A percentile compares a stretch with the other conserved stretches of the same genome.
These are phyloP conservation scores for Equus przewalskii DNA, from an alignment of 2,113 vertebrate genomes.

Conservation along the genomic window DNA sequence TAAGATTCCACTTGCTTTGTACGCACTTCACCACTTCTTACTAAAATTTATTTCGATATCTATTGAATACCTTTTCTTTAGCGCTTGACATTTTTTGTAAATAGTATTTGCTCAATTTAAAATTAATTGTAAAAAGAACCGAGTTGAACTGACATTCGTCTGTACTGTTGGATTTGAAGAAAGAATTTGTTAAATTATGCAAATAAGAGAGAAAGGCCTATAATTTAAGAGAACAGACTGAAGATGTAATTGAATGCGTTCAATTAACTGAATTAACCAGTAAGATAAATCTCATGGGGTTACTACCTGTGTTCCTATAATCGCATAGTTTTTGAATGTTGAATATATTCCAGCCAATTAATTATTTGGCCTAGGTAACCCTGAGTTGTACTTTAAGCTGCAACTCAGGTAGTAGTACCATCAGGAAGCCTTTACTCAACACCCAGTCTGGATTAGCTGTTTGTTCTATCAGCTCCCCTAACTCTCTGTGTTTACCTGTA, in stretches of 20 bases:
- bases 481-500: constrained; percentile 23
- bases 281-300: constrained; percentile 2
- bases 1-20: constrained; percentile 81
- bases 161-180: constrained; percentile 46
- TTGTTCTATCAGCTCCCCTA: neutral
- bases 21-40: neutral
- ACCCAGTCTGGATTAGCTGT: neutral
- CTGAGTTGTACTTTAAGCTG: constrained; percentile 48
- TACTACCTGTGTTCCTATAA: constrained; percentile 27
- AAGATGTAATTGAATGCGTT: constrained; percentile 34
- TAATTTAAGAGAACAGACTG: constrained; percentile 41
- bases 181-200: constrained; percentile 55
- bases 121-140: constrained; percentile 25
- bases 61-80: neutral
- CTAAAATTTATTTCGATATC: constrained; percentile 36
- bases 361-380: neutral
- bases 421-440: neutral
- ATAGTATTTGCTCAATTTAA: constrained; percentile 34
- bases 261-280: constrained; percentile 7
- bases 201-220: neutral
- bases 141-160: neutral
- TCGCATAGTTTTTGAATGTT: neutral
- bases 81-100: constrained; percentile 28
- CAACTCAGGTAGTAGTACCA: neutral
- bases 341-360: neutral